Evolutionary conservation across 1,140 invertebrate genomes (phyloP).

Genomic region (Radopholus similis): DNA sequence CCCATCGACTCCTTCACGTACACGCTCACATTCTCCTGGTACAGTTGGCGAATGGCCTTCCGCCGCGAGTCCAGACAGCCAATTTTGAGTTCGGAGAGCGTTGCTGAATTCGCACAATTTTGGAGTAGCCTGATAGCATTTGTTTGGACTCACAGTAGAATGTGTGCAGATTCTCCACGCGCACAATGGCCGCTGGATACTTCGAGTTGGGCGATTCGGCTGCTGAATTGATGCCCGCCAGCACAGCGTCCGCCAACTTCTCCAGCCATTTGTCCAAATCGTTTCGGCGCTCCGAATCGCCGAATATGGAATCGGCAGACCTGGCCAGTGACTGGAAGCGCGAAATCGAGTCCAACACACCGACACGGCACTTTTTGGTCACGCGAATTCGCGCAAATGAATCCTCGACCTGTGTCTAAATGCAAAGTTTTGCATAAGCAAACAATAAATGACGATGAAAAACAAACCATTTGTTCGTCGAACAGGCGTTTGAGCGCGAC

Average conservation of each 20-base stretch:
- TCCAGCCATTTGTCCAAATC: slow-evolving; percentile 94
- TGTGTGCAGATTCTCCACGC: slow-evolving; percentile 88
- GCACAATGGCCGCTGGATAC: slow-evolving; percentile 82
- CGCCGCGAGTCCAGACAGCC: slow-evolving; percentile 77
- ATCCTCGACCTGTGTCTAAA: slow-evolving; percentile 35
- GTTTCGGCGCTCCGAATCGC: slow-evolving; percentile 78
- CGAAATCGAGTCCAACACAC: slow-evolving; percentile 37
- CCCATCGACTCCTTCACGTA: slow-evolving; percentile 94
- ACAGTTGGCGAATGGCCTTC: slow-evolving; percentile 85
- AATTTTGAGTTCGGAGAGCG: slow-evolving; percentile 84
- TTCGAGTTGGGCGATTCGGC: slow-evolving; percentile 84
- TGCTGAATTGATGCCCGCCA: slow-evolving; percentile 76
- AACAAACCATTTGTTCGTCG: slow-evolving; percentile 77
- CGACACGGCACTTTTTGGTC: slow-evolving; percentile 34
- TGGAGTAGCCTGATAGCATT: too few species aligned
- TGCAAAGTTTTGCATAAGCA: neutral
- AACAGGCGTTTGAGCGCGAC: slow-evolving; percentile 90
- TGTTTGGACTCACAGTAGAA: slow-evolving; percentile 68
- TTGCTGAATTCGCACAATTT: slow-evolving; percentile 66
- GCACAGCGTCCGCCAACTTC: slow-evolving; percentile 77
- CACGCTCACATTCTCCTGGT: slow-evolving; percentile 79
- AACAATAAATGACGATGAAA: slow-evolving; percentile 16
- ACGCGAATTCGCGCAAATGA: slow-evolving; percentile 13
- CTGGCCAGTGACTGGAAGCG: slow-evolving; percentile 29
- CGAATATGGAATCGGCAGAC: slow-evolving; percentile 63